Evolutionary conservation across 2,113 vertebrate species (phyloP), one percentile per base, ranked within the genome.

Genomic region (Gavialis gangeticus): DNA sequence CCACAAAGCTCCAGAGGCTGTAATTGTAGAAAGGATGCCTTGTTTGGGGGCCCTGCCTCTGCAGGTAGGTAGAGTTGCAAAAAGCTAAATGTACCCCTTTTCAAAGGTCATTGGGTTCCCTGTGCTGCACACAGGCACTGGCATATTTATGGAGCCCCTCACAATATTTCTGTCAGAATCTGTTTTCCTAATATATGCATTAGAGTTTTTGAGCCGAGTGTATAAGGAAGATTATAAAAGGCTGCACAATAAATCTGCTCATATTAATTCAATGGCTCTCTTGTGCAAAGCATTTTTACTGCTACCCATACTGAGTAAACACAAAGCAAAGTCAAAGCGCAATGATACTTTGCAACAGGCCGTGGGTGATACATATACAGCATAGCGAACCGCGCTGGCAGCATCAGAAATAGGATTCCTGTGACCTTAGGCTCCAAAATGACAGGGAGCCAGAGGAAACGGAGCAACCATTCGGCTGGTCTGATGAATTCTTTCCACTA

Each of bases 251-350:
- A 95, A 92, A 96, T 95, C 95, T 96, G 75, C 86, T 89, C 3
- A 1, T 69, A 87, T 95, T 94, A 95, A 95, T 95, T 96, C 94
- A 95, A 82, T 34, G 24, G 84, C 55, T 95, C 94, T 94, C 90
- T 22, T 77, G 91, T 94, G 96, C 90, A 93, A 92, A 95, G 77
- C 75, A 64, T 91, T 95, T 94, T 94, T 94, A 87, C 77, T 84
- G 87, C 95, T 84, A 16, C 90, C 21, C 2, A 69, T 15, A 25
- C 55, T 4, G 1, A 91, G 60, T 30, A 85, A 93, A 83, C 79
- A 86, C 88, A 81, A 76, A 82, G 88, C 73, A 87, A 92, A 96
- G 79, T 58, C 90, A 82, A 73, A 94, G 84, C 82, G 75, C 16
- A 5, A 2, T 2, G 75, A 77, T 93, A 10, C 46, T 91, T 79